phyloP scores from a whole-genome alignment of 2,888 invertebrate genomes.

The Sminthurinus aureus region DNA sequence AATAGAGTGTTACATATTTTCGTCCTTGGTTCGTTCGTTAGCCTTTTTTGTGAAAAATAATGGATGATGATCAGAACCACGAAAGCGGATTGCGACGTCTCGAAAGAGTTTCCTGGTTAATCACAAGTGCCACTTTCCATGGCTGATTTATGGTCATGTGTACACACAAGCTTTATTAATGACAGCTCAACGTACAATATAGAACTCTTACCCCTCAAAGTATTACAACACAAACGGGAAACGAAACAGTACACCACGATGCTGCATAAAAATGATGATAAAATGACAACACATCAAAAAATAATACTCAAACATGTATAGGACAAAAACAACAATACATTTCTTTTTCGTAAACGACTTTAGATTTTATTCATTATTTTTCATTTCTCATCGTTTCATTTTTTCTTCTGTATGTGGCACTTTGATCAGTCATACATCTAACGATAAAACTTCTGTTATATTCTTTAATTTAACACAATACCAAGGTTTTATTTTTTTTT shows the following conservation, averaged over 20 bases:
- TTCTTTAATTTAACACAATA: too few species aligned
- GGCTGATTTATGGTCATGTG: conserved; percentile 31
- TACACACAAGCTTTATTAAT: conserved; percentile 30
- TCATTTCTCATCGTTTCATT: background rate
- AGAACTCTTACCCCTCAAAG: background rate
- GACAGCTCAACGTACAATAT: background rate
- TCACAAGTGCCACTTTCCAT: conserved; percentile 22
- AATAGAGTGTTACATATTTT: background rate
- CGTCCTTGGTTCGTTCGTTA: too few species aligned
- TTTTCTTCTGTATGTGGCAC: conserved; percentile 25
- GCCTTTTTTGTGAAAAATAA: conserved; percentile 5
- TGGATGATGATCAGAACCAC: conserved; percentile 29
- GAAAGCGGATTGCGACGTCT: conserved; percentile 26
- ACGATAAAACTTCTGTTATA: background rate
- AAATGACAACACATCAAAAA: conserved; percentile 17
- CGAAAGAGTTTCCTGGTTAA: conserved; percentile 23
- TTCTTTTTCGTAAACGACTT: conserved; percentile 21
- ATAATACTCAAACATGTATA: background rate
- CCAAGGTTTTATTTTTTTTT: background rate
- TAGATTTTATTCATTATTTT: conserved; percentile 27
- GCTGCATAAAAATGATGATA: background rate
- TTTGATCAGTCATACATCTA: conserved; percentile 32
- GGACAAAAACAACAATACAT: background rate
- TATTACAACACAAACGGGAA: background rate
- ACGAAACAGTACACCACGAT: too few species aligned